A percentile compares a stretch with the other conserved stretches of the same genome.
Evolutionary conservation across 2,888 invertebrate genomes (phyloP).

Genomic region (Ptilodon capucinus): DNA sequence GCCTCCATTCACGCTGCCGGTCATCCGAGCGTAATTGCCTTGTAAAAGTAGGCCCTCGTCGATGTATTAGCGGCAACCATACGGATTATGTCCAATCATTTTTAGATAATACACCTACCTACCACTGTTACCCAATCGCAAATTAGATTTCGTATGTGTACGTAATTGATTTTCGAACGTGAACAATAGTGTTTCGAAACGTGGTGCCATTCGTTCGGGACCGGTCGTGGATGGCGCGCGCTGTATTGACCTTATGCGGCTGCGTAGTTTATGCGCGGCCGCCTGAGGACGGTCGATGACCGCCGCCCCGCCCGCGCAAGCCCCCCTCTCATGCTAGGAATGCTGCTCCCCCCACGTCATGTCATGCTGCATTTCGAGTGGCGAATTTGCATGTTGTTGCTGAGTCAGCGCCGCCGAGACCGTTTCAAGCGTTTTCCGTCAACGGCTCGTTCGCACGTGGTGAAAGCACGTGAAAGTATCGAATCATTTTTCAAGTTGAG

Average conservation of each 20-base stretch:
- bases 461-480: constrained; percentile 50
- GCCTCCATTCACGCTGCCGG: constrained; percentile 28
- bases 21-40: constrained; percentile 17
- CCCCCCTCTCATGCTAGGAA: constrained; percentile 60
- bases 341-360: constrained; percentile 59
- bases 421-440: constrained; percentile 27
- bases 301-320: constrained; percentile 53
- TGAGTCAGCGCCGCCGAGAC: constrained; percentile 47
- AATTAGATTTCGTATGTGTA: constrained; percentile 65
- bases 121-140: constrained; percentile 53
- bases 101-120: constrained; percentile 60
- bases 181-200: constrained; percentile 72
- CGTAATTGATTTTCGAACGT: constrained; percentile 67
- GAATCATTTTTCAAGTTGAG: constrained; percentile 34
- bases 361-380: constrained; percentile 74
- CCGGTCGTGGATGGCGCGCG: constrained; percentile 51
- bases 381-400: constrained; percentile 70
- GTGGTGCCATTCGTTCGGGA: constrained; percentile 29
- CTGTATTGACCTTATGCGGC: constrained; percentile 78
- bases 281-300: constrained; percentile 81
- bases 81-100: constrained; percentile 49
- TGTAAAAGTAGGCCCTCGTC: constrained; percentile 21
- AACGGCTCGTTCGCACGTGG: constrained; percentile 45
- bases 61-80: constrained; percentile 43
- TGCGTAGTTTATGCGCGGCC: constrained; percentile 77